phyloP scores from a whole-genome alignment of 2,113 vertebrate species.

The Gnathonemus longibarbis region DNA sequence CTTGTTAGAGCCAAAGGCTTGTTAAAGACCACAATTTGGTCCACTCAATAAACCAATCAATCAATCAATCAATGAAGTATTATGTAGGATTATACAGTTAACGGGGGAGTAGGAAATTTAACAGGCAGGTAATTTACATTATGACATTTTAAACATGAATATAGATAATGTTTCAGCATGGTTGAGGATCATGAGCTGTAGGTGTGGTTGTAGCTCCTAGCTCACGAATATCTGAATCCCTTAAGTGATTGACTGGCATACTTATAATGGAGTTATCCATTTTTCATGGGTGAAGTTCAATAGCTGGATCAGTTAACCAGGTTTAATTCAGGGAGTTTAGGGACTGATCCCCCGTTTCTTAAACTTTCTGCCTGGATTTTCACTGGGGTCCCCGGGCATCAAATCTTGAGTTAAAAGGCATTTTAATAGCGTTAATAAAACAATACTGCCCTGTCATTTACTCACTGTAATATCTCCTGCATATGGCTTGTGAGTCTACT shows the following conservation, averaged over 20 bases:
- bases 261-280: background rate
- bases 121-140: background rate
- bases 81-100: background rate
- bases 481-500: constrained; percentile 12
- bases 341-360: background rate
- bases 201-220: background rate
- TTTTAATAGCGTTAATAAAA: constrained; percentile 26
- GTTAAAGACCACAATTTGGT: background rate
- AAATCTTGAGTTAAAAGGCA: constrained; percentile 19
- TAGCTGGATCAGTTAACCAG: background rate
- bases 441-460: constrained; percentile 9
- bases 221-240: background rate
- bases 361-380: background rate
- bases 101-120: background rate
- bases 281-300: background rate
- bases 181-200: background rate
- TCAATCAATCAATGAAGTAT: background rate
- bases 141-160: background rate
- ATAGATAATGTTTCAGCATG: background rate
- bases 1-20: background rate
- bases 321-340: background rate
- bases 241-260: background rate
- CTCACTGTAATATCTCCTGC: constrained; percentile 20
- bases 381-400: background rate
- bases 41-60: background rate